These are phyloP conservation scores for Plusia festucae DNA, from an alignment of 2,888 invertebrate species.

Conservation along the genomic window DNA sequence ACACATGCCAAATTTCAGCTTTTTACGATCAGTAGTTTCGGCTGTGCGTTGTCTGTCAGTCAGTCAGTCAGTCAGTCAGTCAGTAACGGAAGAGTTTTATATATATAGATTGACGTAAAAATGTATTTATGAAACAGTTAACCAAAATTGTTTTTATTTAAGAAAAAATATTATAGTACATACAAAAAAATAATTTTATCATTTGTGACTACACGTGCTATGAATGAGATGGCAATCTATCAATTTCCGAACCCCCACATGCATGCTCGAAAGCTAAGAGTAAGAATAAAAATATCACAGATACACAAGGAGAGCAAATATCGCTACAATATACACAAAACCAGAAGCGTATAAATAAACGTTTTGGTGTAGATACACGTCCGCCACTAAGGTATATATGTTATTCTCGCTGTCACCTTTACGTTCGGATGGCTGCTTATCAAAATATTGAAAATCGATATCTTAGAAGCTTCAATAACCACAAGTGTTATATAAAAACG, in stretches of 20 bases:
- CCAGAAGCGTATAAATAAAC: neutral
- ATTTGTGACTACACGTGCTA: neutral
- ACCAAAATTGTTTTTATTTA: too few species aligned
- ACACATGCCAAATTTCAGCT: too few species aligned
- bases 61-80: too few species aligned
- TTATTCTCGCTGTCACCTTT: conserved; percentile 34
- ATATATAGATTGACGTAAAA: too few species aligned
- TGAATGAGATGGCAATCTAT: neutral
- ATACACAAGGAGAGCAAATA: neutral
- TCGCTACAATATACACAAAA: neutral
- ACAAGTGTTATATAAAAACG: conserved; percentile 43
- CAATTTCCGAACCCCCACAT: conserved; percentile 1
- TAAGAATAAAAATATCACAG: conserved; percentile 5
- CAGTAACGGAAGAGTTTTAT: too few species aligned
- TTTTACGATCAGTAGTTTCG: too few species aligned
- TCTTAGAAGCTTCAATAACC: conserved; percentile 41
- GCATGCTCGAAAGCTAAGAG: neutral
- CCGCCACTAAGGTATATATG: conserved; percentile 17
- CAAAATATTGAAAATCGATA: conserved; percentile 59
- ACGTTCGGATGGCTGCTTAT: conserved; percentile 43
- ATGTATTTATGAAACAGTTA: too few species aligned
- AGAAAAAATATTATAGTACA: too few species aligned
- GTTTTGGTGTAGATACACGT: neutral
- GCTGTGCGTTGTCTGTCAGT: too few species aligned
- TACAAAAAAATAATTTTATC: neutral